phyloP scores from a whole-genome alignment of 2,888 invertebrate genomes.

The Harpagoxenus sublaevis region DNA sequence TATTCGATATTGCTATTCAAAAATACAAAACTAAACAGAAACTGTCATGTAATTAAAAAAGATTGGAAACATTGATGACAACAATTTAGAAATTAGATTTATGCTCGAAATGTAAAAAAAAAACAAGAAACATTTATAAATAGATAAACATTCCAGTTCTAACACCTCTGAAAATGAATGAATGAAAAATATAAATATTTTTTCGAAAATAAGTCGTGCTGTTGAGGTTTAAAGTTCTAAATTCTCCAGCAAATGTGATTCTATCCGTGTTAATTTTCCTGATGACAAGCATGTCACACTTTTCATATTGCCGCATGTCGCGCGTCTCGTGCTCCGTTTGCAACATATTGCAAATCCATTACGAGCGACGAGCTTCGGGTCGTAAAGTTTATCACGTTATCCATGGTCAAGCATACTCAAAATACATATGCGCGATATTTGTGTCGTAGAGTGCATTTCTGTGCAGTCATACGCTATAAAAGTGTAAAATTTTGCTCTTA shows the following conservation, averaged over 20 bases:
- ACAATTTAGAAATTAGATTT: neutral
- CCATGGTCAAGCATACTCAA: constrained; percentile 74
- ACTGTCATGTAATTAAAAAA: neutral
- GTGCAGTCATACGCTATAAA: constrained; percentile 70
- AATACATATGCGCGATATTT: constrained; percentile 70
- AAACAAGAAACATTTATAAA: neutral
- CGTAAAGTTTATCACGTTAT: constrained; percentile 77
- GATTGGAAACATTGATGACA: neutral
- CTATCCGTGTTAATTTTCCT: constrained; percentile 70
- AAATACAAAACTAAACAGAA: neutral
- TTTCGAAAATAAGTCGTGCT: neutral
- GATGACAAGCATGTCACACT: constrained; percentile 69
- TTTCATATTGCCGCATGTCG: constrained; percentile 59
- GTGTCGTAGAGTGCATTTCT: constrained; percentile 72
- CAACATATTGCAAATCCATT: constrained; percentile 79
- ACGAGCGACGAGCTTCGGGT: constrained; percentile 71
- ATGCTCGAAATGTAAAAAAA: neutral
- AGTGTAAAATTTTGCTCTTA: constrained; percentile 70
- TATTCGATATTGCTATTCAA: too few relatives aligned
- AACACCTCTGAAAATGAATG: too few relatives aligned
- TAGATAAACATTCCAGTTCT: neutral
- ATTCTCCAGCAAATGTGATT: constrained; percentile 55
- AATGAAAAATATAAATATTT: neutral
- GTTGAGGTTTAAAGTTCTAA: constrained; percentile 21
- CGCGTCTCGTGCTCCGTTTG: constrained; percentile 59